These are phyloP conservation scores for Oriolus oriolus DNA, from an alignment of 2,113 vertebrate genomes.

Conservation along the genomic window DNA sequence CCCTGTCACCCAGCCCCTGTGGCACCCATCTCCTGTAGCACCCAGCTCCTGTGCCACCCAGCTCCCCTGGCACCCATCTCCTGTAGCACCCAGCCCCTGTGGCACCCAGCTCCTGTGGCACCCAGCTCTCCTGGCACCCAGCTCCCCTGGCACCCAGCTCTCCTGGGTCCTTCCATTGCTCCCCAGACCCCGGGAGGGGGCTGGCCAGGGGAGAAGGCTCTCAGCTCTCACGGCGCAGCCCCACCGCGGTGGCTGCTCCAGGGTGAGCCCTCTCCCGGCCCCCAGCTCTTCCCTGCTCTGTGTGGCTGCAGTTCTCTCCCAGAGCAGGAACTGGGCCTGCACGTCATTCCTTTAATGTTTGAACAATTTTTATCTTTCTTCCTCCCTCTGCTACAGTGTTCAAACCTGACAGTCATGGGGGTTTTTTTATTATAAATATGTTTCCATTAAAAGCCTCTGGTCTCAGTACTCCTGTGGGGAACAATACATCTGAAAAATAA, in stretches of 20 bases:
- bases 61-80: too few relatives aligned
- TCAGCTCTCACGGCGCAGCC: not conserved
- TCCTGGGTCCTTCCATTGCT: accelerated
- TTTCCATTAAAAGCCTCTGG: not conserved
- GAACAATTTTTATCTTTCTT: not conserved
- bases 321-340: not conserved
- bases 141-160: too few relatives aligned
- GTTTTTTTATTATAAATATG: not conserved
- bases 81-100: too few relatives aligned
- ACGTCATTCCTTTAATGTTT: not conserved
- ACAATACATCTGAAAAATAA: not conserved
- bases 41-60: not conserved
- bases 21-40: too few relatives aligned
- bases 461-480: not conserved
- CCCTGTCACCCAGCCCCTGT: not conserved
- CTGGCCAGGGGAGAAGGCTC: not conserved
- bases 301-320: not conserved
- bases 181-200: accelerated
- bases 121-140: too few relatives aligned
- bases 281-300: not conserved
- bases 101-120: not conserved
- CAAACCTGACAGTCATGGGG: not conserved
- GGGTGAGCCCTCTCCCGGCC: not conserved
- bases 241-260: accelerated
- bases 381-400: accelerated